Evolutionary conservation across 2,113 vertebrate species (phyloP).

Genomic region (Aegotheles bennettii): DNA sequence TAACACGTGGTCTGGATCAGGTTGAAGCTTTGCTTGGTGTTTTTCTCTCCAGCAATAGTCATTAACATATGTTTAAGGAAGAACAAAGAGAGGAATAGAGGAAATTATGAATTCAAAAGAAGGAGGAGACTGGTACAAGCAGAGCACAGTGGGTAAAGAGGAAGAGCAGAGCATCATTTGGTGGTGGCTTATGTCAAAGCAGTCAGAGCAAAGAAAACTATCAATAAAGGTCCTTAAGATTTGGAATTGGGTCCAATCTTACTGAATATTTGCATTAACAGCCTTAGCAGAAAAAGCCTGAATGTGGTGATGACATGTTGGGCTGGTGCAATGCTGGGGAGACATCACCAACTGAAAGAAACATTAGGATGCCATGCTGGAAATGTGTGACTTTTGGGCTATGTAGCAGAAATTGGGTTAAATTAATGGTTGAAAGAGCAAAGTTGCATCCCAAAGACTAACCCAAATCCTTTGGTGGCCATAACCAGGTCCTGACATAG

Average conservation of each 20-base stretch:
- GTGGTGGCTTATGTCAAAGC: background rate
- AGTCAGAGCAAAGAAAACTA: background rate
- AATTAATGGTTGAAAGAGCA: background rate
- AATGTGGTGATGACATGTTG: background rate
- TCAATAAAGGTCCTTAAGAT: background rate
- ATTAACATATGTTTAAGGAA: background rate
- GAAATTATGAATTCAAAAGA: background rate
- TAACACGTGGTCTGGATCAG: background rate
- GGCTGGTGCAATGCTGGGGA: background rate
- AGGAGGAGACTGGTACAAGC: background rate
- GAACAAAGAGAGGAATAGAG: background rate
- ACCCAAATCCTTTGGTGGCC: background rate
- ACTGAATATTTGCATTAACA: background rate
- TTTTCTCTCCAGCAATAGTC: background rate
- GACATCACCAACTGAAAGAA: background rate
- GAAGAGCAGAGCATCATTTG: background rate
- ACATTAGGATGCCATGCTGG: background rate
- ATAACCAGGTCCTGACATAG: background rate
- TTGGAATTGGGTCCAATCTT: background rate
- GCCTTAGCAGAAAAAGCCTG: background rate
- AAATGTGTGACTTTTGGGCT: background rate
- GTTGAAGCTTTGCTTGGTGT: background rate
- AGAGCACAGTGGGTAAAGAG: background rate
- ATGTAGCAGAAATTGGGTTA: background rate
- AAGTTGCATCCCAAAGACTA: background rate